These are phyloP conservation scores for Enteromius radiatus DNA, from an alignment of 2,797 vertebrate species.

Conservation along the genomic window DNA sequence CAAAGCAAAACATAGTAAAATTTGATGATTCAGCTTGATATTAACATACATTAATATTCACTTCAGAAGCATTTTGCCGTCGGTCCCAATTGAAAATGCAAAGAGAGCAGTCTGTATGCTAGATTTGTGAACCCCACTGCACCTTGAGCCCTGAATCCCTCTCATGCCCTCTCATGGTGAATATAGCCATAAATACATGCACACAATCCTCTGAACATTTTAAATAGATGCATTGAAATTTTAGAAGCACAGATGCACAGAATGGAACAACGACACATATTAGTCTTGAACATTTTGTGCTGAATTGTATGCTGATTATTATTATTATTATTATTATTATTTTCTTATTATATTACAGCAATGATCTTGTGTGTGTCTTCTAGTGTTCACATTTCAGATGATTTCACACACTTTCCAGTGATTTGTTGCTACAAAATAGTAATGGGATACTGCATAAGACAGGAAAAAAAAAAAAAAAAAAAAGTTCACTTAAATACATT, in stretches of 20 bases:
- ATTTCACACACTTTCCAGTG: neutral
- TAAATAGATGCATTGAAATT: neutral
- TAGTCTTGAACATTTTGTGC: too few species aligned
- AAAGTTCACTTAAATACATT: neutral
- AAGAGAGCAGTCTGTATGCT: constrained; percentile 57
- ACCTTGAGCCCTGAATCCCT: constrained; percentile 53
- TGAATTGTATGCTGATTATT: too few species aligned
- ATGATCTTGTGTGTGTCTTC: neutral
- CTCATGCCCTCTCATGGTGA: constrained; percentile 51
- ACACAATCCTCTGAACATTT: neutral
- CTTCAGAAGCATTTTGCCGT: constrained; percentile 69
- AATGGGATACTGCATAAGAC: neutral
- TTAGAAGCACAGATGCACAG: neutral
- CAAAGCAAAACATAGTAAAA: constrained; percentile 64
- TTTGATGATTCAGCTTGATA: constrained; percentile 70
- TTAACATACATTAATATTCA: constrained; percentile 73
- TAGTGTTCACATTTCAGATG: neutral
- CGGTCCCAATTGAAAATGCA: constrained; percentile 73
- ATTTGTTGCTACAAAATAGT: neutral
- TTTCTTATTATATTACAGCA: neutral
- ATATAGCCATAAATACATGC: constrained; percentile 28
- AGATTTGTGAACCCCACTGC: constrained; percentile 38
- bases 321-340: too few species aligned
- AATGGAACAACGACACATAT: neutral
- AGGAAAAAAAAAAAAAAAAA: too few species aligned